phyloP scores from a whole-genome alignment of 2,888 invertebrate genomes.

The Eudemis profundana region DNA sequence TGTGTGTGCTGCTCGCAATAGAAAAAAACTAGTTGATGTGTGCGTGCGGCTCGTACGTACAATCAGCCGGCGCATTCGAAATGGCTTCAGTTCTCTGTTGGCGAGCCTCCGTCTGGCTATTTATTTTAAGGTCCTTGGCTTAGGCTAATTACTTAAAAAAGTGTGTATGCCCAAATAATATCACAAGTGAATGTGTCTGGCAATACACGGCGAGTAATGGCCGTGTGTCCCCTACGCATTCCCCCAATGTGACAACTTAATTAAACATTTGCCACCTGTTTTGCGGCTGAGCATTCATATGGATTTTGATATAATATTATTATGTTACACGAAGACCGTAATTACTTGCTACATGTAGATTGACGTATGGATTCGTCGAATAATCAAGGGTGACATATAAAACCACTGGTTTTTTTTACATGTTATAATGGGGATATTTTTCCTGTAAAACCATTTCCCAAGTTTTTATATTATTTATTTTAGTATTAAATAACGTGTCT shows the following conservation, averaged over 20 bases:
- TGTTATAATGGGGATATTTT: too few species aligned
- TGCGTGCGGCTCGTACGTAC: too few species aligned
- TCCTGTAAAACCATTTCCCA: too few species aligned
- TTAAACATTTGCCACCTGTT: slow-evolving; percentile 39
- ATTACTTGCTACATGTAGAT: slow-evolving; percentile 14
- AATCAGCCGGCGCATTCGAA: too few species aligned
- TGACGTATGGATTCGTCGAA: background rate
- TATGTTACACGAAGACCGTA: slow-evolving; percentile 8
- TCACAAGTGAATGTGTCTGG: slow-evolving; percentile 9
- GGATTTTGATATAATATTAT: slow-evolving; percentile 33
- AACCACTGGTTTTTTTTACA: background rate
- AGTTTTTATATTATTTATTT: too few species aligned
- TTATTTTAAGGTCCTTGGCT: too few species aligned
- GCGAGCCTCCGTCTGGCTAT: too few species aligned
- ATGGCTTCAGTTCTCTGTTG: too few species aligned
- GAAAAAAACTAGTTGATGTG: too few species aligned
- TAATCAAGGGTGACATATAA: background rate
- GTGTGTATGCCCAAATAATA: background rate
- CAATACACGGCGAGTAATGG: slow-evolving; percentile 32
- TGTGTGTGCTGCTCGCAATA: too few species aligned
- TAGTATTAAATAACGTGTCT: too few species aligned
- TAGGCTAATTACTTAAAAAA: slow-evolving; percentile 12
- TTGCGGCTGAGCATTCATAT: slow-evolving; percentile 26
- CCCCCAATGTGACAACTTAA: slow-evolving; percentile 38
- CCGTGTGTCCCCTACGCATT: slow-evolving; percentile 22